Evolutionary conservation across 2,888 invertebrate genomes (phyloP).

Genomic region (Drosophila antonietae): DNA sequence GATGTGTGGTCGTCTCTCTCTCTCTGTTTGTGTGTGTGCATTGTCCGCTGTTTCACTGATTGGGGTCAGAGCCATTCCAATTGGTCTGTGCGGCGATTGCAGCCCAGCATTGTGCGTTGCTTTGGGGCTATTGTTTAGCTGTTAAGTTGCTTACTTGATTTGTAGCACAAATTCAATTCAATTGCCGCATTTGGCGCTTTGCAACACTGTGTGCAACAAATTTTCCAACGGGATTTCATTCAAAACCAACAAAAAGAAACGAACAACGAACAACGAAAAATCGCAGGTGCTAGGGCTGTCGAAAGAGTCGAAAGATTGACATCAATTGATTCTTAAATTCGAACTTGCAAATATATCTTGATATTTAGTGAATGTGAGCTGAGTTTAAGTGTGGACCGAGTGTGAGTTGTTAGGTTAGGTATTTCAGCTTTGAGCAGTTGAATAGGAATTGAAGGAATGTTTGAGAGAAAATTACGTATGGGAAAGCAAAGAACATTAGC

Average conservation of each 20-base stretch:
- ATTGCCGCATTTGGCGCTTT: slow-evolving; percentile 55
- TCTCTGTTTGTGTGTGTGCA: slow-evolving; percentile 18
- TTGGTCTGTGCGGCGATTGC: slow-evolving; percentile 19
- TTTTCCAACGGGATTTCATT: slow-evolving; percentile 38
- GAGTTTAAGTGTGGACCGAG: background rate
- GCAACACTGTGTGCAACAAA: slow-evolving; percentile 64
- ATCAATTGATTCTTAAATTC: slow-evolving; percentile 4
- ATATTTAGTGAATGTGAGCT: background rate
- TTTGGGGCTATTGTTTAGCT: slow-evolving; percentile 72
- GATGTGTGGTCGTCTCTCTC: background rate
- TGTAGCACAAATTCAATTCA: slow-evolving; percentile 79
- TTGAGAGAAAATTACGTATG: background rate
- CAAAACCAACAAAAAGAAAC: slow-evolving; percentile 13
- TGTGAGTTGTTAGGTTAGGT: background rate
- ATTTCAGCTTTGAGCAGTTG: background rate
- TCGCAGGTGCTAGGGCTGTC: background rate
- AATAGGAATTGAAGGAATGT: background rate
- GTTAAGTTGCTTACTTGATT: slow-evolving; percentile 80
- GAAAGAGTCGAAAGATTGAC: slow-evolving; percentile 8
- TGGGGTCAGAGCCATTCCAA: slow-evolving; percentile 37
- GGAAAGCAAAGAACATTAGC: background rate
- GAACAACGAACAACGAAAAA: background rate
- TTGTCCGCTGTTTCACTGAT: slow-evolving; percentile 49
- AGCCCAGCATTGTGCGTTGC: slow-evolving; percentile 35
- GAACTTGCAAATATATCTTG: background rate